Evolutionary conservation across 2,113 vertebrate species (phyloP).

Genomic region (Hemiscyllium ocellatum): DNA sequence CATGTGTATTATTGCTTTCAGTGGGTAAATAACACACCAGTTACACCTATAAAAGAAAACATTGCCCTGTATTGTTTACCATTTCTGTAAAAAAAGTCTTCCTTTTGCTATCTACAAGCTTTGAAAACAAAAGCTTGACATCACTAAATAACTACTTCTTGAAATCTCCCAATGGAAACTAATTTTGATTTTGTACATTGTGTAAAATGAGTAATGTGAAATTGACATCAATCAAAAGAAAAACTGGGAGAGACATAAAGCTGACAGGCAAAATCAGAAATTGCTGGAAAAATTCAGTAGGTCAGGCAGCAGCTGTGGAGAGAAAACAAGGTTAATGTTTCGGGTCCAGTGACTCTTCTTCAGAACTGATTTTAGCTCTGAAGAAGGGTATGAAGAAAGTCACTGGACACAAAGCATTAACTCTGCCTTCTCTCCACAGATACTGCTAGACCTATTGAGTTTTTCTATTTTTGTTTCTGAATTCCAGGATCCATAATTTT

Average conservation of each 20-base stretch:
- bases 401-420: no score
- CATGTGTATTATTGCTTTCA: not conserved
- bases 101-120: not conserved
- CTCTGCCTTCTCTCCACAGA: no score
- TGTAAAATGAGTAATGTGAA: not conserved
- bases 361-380: no score
- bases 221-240: not conserved
- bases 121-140: not conserved
- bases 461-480: no score
- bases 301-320: no score
- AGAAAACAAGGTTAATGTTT: no score
- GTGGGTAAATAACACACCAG: not conserved
- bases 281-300: no score
- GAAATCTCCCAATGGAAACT: not conserved
- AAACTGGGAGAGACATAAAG: not conserved
- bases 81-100: not conserved
- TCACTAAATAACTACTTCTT: not conserved
- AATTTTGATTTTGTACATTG: not conserved
- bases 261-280: no score
- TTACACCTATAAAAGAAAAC: not conserved
- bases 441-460: no score
- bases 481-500: no score
- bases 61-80: not conserved
- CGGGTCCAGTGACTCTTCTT: no score
- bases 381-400: no score